These are phyloP conservation scores for Pygoscelis adeliae DNA, from an alignment of 2,113 vertebrate species.

Conservation along the genomic window DNA sequence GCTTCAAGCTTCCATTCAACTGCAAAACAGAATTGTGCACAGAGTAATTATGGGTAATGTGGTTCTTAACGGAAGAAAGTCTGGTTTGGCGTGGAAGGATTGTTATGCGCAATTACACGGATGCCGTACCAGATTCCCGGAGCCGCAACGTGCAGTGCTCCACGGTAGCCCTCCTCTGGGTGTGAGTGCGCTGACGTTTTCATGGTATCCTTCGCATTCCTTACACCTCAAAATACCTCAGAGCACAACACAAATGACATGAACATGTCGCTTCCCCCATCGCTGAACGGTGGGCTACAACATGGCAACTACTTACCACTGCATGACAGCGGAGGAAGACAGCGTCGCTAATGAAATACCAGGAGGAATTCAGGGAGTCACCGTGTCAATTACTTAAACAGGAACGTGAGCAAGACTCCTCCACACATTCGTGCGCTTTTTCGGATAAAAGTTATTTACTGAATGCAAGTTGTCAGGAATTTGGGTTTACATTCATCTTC, in stretches of 20 bases:
- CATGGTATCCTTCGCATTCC: neutral
- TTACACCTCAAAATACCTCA: neutral
- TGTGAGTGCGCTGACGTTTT: rapidly evolving
- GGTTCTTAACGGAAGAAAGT: neutral
- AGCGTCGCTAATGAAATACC: neutral
- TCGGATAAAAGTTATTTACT: neutral
- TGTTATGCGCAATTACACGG: neutral
- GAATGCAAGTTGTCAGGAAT: neutral
- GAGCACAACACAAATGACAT: neutral
- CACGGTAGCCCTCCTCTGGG: neutral
- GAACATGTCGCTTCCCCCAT: neutral
- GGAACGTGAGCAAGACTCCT: neutral
- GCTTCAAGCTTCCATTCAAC: neutral
- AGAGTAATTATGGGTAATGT: neutral
- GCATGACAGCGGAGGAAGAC: neutral
- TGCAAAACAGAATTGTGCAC: neutral
- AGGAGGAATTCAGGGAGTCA: neutral
- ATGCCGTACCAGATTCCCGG: neutral
- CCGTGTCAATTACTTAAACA: neutral
- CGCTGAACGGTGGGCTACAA: neutral
- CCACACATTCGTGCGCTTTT: neutral
- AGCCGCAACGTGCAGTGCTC: neutral
- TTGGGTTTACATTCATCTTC: neutral
- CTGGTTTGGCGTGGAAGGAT: neutral
- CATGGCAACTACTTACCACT: neutral